Evolutionary conservation across 2,113 vertebrate genomes (phyloP).

Genomic region (Stigmatopora argus): DNA sequence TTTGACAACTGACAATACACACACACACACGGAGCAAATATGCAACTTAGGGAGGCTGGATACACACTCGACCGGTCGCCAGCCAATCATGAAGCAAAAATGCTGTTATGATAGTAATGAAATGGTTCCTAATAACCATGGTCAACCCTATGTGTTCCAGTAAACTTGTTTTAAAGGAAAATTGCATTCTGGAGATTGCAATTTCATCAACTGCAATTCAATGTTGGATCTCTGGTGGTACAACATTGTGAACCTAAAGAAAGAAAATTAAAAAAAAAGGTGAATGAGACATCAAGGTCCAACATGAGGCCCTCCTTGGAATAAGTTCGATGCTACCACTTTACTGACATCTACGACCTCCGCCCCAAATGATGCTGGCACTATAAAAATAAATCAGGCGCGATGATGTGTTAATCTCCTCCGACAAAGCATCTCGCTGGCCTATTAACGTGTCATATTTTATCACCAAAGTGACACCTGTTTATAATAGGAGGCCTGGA

Average conservation of each 20-base stretch:
- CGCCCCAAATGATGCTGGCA: conserved; percentile 52
- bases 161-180: neutral
- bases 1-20: too few species aligned
- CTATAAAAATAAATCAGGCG: conserved; percentile 66
- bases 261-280: neutral
- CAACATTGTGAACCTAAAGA: neutral
- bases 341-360: conserved; percentile 44
- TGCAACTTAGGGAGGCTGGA: too few species aligned
- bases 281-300: conserved; percentile 45
- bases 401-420: conserved; percentile 71
- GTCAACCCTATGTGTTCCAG: too few species aligned
- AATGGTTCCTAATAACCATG: too few species aligned
- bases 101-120: too few species aligned
- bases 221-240: neutral
- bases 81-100: neutral
- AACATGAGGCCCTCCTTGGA: conserved; percentile 35
- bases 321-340: conserved; percentile 31
- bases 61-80: neutral
- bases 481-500: conserved; percentile 71
- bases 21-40: too few species aligned
- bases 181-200: neutral
- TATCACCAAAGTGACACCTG: conserved; percentile 71
- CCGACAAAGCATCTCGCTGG: conserved; percentile 62
- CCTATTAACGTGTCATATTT: conserved; percentile 75
- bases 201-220: neutral